Base-by-base conservation (phyloP, 2,888 invertebrate species). In the Ganaspis brasiliensis region DNA sequence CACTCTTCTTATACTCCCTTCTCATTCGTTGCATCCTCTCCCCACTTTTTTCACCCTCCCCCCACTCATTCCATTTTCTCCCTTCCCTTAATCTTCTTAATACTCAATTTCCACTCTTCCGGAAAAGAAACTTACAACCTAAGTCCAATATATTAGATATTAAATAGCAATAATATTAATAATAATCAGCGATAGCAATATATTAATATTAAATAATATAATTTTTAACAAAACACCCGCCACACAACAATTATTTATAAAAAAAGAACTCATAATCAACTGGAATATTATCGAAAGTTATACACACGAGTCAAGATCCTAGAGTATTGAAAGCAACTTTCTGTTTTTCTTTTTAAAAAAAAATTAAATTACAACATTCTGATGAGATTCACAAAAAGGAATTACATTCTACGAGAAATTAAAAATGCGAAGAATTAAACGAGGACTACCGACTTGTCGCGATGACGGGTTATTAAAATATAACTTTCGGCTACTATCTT, bases 151-250 rank as follows among this genome's bases (percentile, higher is more conserved):
- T 91, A 91, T 91, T 90, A 90, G 84, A 87, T 90, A 90, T 89
- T 89, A 88, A 89, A 90, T 89, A 89, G 89, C 85, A 77, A 82
- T 83, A 81, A 81, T 82, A 80, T 78, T 79, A 76, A 79, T 76
- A 77, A 86, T 88, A 79, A 87, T 88, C 83, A 85, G 84, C 82
- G 90, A 91, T 90, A 91, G 84, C 83, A 91, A 91, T 90, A 91
- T 91, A 91, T 90, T 91, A 90, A 91, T 88, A 90, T 90, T 88
- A 89, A 90, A 91, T 91, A 91, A 91, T 88, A 88, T 89, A 86
- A 90, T 87, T 89, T 90, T 87, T 89, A 90, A 91, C 88, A 90
- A 89, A 89, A 89, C 88, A 87, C 86, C 87, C 87, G 82, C 85
- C 85, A 85, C 83, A 81, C 84, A 87, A 83, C 86, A 87, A 80